Base-by-base conservation (phyloP, 2,888 invertebrate species). In the Drosophila algonquin region DNA sequence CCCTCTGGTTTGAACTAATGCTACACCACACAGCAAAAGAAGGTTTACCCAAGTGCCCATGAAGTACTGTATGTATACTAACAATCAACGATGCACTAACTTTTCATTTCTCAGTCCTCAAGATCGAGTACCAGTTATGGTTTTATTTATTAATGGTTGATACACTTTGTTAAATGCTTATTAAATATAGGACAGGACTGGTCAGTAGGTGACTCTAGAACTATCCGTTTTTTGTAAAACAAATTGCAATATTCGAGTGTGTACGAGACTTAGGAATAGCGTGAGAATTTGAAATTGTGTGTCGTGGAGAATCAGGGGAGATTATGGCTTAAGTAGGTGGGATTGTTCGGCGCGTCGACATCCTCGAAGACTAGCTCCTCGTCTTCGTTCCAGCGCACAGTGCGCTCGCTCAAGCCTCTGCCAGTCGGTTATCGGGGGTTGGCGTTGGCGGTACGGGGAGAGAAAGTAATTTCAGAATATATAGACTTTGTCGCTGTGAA, bases 341-440 rank as follows among this genome's bases (percentile, higher is more conserved):
- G 87, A 60, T 54, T 74, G 30, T 81, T 87, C n/a, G 88, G 81
- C 54, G 90, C 86, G 68, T 92, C 91, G 57, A 86, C 91, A 78
- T 92, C 92, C 77, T 91, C 91, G 70, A 92, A 91, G 12, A 87
- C 89, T 75, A 92, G 79, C 6, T 91, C 91, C 58, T 91, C 91
- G 9, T 78, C 81, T 55, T 89, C 72, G 75, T 87, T 90, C 92
- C 92, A 92, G 58, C 91, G 88, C 18, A 91, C 92, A 73, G 86
- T 89, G 47, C 92, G 90, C 58, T 88, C 87, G 76, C 89, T 89
- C 64, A 81, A 87, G 56, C 81, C 79, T 78, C 90, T 90, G 63
- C 35, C 16, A 27, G 44, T 47, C 60, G 73, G 46, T 45, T 35
- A 10, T 53, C 46, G 55, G 50, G 14, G 40, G 44, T 72, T 63